Evolutionary conservation across 2,888 invertebrate species (phyloP), one percentile per base, ranked within the genome.

Genomic region (Cephus runcator): DNA sequence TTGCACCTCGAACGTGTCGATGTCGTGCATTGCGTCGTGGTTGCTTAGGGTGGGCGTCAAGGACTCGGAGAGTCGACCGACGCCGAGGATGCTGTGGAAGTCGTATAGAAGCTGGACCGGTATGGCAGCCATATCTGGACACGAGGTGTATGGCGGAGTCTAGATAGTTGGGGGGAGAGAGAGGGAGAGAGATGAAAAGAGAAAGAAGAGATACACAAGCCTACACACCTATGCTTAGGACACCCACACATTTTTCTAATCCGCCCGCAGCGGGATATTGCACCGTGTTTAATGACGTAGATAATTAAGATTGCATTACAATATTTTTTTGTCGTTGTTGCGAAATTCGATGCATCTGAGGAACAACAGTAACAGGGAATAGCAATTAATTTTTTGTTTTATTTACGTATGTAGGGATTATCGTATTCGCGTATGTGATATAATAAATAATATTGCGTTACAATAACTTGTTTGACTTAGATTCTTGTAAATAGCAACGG

Each of bases 91-190:
- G 23, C 56, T 56, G 56, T 56, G 56, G 56, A 56, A 36, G 36
- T 23, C 12, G 33, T 71, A 34, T 71, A 31, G 83, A 83, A 82
- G 84, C 82, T 80, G 84, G 86, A 87, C 86, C 87, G 85, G 86
- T 87, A 87, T 83, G 84, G 82, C 86, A 81, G 85, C 89, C 89
- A 88, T 89, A 89, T 87, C 86, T 85, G 87, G 88, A 86, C 83
- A 87, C 15, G 31, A 71, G 33, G 33, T 31, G 33, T 34, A 34
- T 30, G 11, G 15, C 12, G 12, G 31, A 56, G 56, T 56, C 56
- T 56, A 56, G 56, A 56, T 56, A 23, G 56, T 9, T 56, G 12
- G 31, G 0, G 33, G 0, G 12, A 11, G 31, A 30, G 12, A 33
- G 15, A 15, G 30, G 23, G 40, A 6, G 40, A 23, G 40, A 40